Evolutionary conservation across 2,888 invertebrate genomes (phyloP).

Genomic region (Ormyrus thymus): DNA sequence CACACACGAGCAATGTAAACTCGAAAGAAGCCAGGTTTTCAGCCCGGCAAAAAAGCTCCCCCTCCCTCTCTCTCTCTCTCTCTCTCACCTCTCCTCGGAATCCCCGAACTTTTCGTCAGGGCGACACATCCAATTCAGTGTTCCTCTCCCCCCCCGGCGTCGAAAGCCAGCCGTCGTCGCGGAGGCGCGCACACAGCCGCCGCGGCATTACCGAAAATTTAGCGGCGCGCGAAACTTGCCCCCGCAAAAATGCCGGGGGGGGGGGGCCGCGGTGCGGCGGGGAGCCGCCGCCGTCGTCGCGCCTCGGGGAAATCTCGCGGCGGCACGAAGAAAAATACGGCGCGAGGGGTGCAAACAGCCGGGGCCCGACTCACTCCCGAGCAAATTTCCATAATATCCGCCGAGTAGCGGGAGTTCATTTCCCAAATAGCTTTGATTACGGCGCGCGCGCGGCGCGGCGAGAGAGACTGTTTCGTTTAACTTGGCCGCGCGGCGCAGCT

Average conservation of each 20-base stretch:
- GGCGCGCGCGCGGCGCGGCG: slow-evolving; percentile 3
- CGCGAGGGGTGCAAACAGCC: background rate
- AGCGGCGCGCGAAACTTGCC: background rate
- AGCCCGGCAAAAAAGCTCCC: background rate
- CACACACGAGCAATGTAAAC: background rate
- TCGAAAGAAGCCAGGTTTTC: slow-evolving; percentile 1
- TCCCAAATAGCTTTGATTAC: slow-evolving; percentile 50
- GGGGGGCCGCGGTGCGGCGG: too few species aligned
- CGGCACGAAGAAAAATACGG: slow-evolving; percentile 14
- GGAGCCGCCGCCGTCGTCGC: background rate
- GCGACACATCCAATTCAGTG: slow-evolving; percentile 10
- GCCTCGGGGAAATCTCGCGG: slow-evolving; percentile 23
- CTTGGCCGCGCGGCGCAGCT: slow-evolving; percentile 1
- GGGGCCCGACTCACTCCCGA: background rate
- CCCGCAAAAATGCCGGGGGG: slow-evolving; percentile 5
- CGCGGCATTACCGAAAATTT: background rate
- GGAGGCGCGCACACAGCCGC: background rate
- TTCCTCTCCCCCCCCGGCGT: background rate
- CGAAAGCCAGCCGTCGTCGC: too few species aligned
- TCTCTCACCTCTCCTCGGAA: too few species aligned
- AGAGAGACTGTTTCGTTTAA: slow-evolving; percentile 44
- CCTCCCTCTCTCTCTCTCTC: too few species aligned
- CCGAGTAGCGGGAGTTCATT: slow-evolving; percentile 30
- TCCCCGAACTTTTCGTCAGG: background rate
- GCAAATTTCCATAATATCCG: slow-evolving; percentile 51